phyloP scores from a whole-genome alignment of 2,888 invertebrate genomes.

The Amphipoea oculea region DNA sequence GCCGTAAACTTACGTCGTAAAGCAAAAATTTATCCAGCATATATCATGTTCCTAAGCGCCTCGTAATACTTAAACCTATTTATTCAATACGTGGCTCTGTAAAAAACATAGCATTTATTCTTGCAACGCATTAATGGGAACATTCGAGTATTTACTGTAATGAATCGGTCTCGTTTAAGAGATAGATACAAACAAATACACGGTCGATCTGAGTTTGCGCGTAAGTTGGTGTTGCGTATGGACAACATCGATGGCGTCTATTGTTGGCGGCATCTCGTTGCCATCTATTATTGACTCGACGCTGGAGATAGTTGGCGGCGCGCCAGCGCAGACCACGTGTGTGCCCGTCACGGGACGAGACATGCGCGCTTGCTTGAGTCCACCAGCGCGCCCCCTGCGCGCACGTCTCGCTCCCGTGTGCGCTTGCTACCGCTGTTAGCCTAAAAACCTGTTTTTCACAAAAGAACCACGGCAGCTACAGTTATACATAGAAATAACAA shows the following conservation, averaged over 20 bases:
- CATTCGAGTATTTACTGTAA: constrained; percentile 5
- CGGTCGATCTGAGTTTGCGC: constrained; percentile 49
- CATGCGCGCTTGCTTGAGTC: constrained; percentile 74
- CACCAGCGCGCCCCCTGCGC: constrained; percentile 72
- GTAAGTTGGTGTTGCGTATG: constrained; percentile 69
- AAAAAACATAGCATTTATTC: neutral
- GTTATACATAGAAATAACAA: constrained; percentile 39
- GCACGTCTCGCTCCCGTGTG: constrained; percentile 68
- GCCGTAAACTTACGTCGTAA: constrained; percentile 21
- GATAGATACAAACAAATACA: constrained; percentile 47
- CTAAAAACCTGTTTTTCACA: constrained; percentile 69
- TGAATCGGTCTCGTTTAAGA: constrained; percentile 24
- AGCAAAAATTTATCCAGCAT: constrained; percentile 26
- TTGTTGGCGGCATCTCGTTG: constrained; percentile 90
- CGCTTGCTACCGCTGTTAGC: constrained; percentile 64
- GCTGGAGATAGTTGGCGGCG: constrained; percentile 89
- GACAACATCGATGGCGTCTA: constrained; percentile 83
- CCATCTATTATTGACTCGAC: constrained; percentile 90
- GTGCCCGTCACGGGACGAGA: constrained; percentile 86
- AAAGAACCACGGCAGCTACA: constrained; percentile 42
- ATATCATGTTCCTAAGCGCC: constrained; percentile 15
- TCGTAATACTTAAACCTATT: constrained; percentile 13
- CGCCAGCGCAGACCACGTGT: constrained; percentile 89
- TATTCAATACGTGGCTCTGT: constrained; percentile 13
- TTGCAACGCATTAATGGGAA: neutral